These are phyloP conservation scores for Drosophila paulistorum DNA, from an alignment of 1,140 invertebrate species.

Conservation along the genomic window DNA sequence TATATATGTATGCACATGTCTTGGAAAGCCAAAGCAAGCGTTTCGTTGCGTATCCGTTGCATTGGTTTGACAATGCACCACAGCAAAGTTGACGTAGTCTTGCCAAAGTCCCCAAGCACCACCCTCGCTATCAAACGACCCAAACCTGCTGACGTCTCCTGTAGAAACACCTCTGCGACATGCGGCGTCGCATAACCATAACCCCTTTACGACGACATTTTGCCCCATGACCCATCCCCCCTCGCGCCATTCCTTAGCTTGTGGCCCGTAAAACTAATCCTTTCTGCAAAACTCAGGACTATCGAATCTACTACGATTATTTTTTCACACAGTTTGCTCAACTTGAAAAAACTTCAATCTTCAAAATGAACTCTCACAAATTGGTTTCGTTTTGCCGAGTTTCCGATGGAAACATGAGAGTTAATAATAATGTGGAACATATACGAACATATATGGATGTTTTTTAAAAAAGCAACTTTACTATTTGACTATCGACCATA, in stretches of 20 bases:
- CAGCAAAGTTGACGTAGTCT: slow-evolving; percentile 2
- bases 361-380: no score
- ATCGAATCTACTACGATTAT: background rate
- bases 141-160: background rate
- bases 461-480: no score
- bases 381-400: no score
- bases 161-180: slow-evolving; percentile 1
- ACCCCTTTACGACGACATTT: background rate
- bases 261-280: background rate
- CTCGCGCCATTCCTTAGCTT: background rate
- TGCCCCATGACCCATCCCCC: background rate
- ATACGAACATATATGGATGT: no score
- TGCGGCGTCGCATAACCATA: background rate
- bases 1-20: slow-evolving; percentile 7
- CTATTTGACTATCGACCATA: no score
- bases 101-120: background rate
- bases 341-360: no score
- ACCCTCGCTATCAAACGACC: slow-evolving; percentile 7
- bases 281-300: background rate
- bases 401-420: no score
- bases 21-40: background rate
- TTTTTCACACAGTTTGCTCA: background rate
- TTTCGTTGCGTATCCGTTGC: slow-evolving; percentile 10
- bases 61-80: slow-evolving; percentile 10
- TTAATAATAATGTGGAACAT: no score